Base-by-base conservation (phyloP, 1,140 invertebrate species). In the Calephelis nemesis region DNA sequence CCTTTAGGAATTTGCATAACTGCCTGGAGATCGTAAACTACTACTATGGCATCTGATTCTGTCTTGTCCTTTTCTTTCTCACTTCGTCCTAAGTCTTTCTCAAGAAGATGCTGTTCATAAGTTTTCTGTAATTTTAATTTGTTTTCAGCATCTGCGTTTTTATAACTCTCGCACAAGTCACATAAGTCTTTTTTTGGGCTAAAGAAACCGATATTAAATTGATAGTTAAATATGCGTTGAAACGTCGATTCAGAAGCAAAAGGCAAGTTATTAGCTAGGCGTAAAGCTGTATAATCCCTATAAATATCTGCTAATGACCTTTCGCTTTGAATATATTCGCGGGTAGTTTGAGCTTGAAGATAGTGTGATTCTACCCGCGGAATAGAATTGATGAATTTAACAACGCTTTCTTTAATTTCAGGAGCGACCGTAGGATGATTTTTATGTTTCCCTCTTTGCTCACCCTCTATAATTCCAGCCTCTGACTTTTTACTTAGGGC, bases 101-200 rank as follows among this genome's bases (percentile, higher is more conserved):
- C 73, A 70, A 68, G 70, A 39, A 67, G 7, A 49, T 74, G 70
- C 13, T 65, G 40, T 42, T 70, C 62, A 64, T 72, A 72, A n/a
- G 10, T 15, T 40, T 68, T 60, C 7, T 40, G 48, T 6, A 67
- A 4, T 12, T 68, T 62, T 42, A 3, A 7, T 47, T 77, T 77
- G 49, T 77, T 68, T 68, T 81, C 71, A 13, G 42, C 63, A 30
- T 50, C 65, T 11, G 71, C 47, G 75, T 83, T 78, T 58, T 80
- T 78, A 67, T 74, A 88, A 19, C 72, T 60, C 15, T 77, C 76
- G 69, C 86, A 89, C 5, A 67, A 39, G 62, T 88, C 79, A 70
- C 85, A 91, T 42, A 81, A 77, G 63, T 88, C 85, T 71, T 91
- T 91, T 77, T 88, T 89, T 7, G 84, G 83, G 40, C 65, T 74